These are phyloP conservation scores for Galago senegalensis DNA, from an alignment of 2,797 vertebrate species.

Conservation along the genomic window DNA sequence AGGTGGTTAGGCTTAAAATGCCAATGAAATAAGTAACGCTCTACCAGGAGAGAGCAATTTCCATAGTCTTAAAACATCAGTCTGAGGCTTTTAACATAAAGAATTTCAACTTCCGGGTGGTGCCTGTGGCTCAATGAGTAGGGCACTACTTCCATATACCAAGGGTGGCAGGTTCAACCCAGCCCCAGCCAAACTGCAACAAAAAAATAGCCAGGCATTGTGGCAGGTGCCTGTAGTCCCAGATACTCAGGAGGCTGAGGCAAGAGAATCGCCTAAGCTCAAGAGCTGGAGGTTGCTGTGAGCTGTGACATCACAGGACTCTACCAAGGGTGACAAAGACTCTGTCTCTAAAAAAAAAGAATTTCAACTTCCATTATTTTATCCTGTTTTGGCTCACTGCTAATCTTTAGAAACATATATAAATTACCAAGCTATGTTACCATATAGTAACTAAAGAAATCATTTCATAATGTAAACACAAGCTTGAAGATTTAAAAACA, in stretches of 20 bases:
- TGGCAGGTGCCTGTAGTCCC: no score
- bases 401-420: background rate
- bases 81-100: background rate
- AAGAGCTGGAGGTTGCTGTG: no score
- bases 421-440: background rate
- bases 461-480: background rate
- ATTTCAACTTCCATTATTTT: background rate
- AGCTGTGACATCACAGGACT: no score
- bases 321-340: no score
- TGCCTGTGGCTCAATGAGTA: no score
- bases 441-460: background rate
- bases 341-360: background rate
- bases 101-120: background rate
- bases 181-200: no score
- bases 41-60: background rate
- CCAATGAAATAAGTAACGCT: background rate
- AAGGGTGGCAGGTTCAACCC: no score
- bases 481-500: background rate
- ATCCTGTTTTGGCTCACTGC: background rate
- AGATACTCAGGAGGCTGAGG: no score
- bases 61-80: background rate
- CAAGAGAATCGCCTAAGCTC: no score
- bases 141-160: rapidly evolving
- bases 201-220: no score
- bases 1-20: background rate